Evolutionary conservation across 2,888 invertebrate species (phyloP), one percentile per base, ranked within the genome.

Genomic region (Hartigia nigra): DNA sequence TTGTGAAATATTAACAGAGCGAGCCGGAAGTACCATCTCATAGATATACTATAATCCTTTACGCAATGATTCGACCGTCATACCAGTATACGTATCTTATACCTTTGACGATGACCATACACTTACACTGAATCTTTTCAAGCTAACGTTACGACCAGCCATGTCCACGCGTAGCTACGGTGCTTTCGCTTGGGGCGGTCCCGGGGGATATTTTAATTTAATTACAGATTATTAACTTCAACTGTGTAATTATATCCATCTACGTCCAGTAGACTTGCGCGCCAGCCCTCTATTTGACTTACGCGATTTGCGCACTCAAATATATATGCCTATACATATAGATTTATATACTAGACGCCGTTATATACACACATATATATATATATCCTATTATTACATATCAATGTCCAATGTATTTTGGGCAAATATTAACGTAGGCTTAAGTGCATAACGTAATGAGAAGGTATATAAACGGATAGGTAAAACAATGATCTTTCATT

Each of bases 221-320:
- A 85, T 85, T 84, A 84, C 82, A 82, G 84, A 85, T 84, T 84
- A 85, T 84, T 83, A 84, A 83, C 81, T 83, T 81, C 70, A 77
- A 79, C 81, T 82, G 80, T 83, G 82, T 84, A 85, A 85, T 84
- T 84, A 84, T 84, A 85, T 83, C 81, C 81, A 78, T 84, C 83
- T 75, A 80, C 81, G 82, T 82, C 81, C 80, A 55, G 69, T 23
- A 23, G 23, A 23, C 14, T 23, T 55, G 55, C 14, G 23, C 23
- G 5, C 55, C 55, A 55, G 23, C 55, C 55, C 55, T 55, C 23
- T 55, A 55, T 55, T 55, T 55, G 55, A 55, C 55, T 55, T 55
- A 55, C 55, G 55, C 23, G 55, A 55, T 55, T 55, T 55, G 9
- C 23, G 2, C 23, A 0, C 55, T 55, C 23, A 55, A 55, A 55